Conservation (phyloP, 53 echinoderm and acorn worm species). For the Mesocentrotus franciscanus region DNA sequence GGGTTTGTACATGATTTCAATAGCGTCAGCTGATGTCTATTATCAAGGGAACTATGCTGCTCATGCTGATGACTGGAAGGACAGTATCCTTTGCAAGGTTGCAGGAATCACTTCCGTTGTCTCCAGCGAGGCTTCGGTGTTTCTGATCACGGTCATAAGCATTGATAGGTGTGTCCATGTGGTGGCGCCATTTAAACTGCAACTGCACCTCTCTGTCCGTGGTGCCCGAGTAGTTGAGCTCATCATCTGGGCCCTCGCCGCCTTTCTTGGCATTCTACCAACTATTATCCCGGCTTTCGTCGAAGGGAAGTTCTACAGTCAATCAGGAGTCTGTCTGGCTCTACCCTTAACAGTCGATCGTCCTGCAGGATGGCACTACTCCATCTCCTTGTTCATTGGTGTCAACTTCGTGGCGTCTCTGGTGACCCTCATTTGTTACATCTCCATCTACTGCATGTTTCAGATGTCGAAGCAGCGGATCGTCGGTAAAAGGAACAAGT, state of each 20-base stretch:
- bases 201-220: slow-evolving; percentile 42
- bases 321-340: slow-evolving; percentile 75
- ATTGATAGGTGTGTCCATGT: slow-evolving; percentile 73
- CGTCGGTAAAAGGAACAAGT: not conserved
- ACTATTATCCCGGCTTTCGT: slow-evolving; percentile 42
- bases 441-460: slow-evolving; percentile 67
- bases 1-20: slow-evolving; percentile 77
- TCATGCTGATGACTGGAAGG: slow-evolving; percentile 66
- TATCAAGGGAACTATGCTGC: slow-evolving; percentile 65
- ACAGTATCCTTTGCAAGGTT: slow-evolving; percentile 61
- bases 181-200: slow-evolving; percentile 66
- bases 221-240: slow-evolving; percentile 13
- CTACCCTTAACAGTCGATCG: slow-evolving; percentile 61
- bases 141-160: slow-evolving; percentile 67
- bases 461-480: slow-evolving; percentile 49
- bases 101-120: slow-evolving; percentile 69
- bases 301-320: slow-evolving; percentile 64
- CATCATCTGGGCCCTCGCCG: slow-evolving; percentile 54
- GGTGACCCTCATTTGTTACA: slow-evolving; percentile 65
- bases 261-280: slow-evolving; percentile 54
- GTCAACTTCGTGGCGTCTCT: slow-evolving; percentile 69
- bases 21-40: slow-evolving; percentile 68
- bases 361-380: slow-evolving; percentile 70
- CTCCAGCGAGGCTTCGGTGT: slow-evolving; percentile 78
- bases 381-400: slow-evolving; percentile 59